Evolutionary conservation across 2,797 vertebrate genomes (phyloP).

Genomic region (Melanotaenia trifasciata): DNA sequence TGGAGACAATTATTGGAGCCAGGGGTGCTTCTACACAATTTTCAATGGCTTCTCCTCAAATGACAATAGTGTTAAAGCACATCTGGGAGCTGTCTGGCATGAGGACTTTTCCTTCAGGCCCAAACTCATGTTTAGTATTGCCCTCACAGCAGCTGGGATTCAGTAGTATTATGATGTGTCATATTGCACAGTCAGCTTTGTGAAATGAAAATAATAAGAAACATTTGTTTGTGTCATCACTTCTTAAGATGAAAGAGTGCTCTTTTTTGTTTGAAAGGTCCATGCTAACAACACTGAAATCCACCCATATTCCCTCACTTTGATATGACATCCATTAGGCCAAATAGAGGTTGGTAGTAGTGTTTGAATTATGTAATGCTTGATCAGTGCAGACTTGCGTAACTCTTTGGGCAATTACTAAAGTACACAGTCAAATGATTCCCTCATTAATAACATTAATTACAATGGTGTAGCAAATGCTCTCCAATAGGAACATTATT

Average conservation of each 20-base stretch:
- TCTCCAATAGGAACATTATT: constrained; percentile 57
- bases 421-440: constrained; percentile 66
- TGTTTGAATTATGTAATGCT: constrained; percentile 73
- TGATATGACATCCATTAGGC: constrained; percentile 57
- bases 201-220: background rate
- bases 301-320: constrained; percentile 9
- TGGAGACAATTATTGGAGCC: background rate
- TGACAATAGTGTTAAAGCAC: no score
- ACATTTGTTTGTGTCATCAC: background rate
- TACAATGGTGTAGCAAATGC: constrained; percentile 47
- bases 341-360: constrained; percentile 31
- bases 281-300: constrained; percentile 32
- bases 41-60: background rate
- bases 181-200: background rate
- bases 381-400: constrained; percentile 54
- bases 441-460: constrained; percentile 73
- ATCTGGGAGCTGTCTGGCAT: background rate
- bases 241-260: background rate
- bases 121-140: background rate
- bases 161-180: background rate
- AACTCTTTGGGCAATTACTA: constrained; percentile 67
- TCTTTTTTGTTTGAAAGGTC: constrained; percentile 9
- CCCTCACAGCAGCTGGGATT: background rate
- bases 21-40: background rate
- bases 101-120: background rate